Base-by-base conservation (phyloP, 2,888 invertebrate genomes). In the Biston betularia region DNA sequence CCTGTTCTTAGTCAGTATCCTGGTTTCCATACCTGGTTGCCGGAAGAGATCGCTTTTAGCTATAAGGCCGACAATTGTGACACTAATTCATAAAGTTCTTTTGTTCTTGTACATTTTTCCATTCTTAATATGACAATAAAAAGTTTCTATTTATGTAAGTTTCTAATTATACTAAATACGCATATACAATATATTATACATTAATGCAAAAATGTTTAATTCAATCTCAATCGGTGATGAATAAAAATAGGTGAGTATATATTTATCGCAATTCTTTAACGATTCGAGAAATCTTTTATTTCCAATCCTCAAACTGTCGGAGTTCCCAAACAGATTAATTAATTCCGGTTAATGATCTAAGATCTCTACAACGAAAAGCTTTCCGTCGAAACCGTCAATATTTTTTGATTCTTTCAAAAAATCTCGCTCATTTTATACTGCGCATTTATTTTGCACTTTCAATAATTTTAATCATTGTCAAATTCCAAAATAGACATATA, bases 221-320 rank as follows among this genome's bases (percentile, higher is more conserved):
- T 5, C 15, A 46, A 5, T 46, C 10, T 15, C 15, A 46, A 33
- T 48, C 12, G 24, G 33, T 5, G 4, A 9, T 12, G 24, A 11
- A 33, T 11, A 0, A 5, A 33, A 6, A 40, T 33, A 12, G 24
- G 24, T 24, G 33, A 38, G 14, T 68, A n/a, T 35, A n/a, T 35
- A 35, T 50, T 35, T 35, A 50, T 50, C 8, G 7, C 64, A 67
- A 71, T 78, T 75, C 80, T 73, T 72, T 75, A 24, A 38, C 40
- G 15, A 48, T 68, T 70, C 58, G 61, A 77, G 75, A 79, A 67
- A 82, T 76, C 76, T 76, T 71, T 78, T 63, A 68, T 76, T 80
- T 72, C 69, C 72, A 76, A 81, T 83, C 77, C 75, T 70, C 70
- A 65, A 68, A 70, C 58, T 35, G 69, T 71, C 42, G 57, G 34